A percentile compares a stretch with the other conserved stretches of the same genome.
phyloP scores from a whole-genome alignment of 2,888 invertebrate species.

The Smittia aterrima region DNA sequence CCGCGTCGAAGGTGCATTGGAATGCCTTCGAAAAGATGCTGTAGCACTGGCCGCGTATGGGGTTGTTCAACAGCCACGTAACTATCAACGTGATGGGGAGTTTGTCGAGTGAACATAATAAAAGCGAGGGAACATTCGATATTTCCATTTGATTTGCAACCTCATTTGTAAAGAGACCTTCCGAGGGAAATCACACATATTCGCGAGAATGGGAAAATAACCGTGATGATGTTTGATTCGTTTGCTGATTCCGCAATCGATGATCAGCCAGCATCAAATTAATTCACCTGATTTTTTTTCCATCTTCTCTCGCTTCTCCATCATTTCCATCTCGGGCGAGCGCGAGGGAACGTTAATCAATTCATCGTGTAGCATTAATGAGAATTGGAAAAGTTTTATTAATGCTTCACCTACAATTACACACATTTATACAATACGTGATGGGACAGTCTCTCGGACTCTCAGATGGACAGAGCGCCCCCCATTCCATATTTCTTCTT shows the following conservation, averaged over 20 bases:
- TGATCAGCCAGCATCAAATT: slow-evolving; percentile 38
- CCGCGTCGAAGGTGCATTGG: slow-evolving; percentile 29
- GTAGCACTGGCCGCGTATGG: not conserved
- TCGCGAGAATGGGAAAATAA: slow-evolving; percentile 22
- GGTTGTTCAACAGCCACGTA: no score
- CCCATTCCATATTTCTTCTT: not conserved
- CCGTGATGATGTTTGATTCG: slow-evolving; percentile 30
- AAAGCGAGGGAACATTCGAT: not conserved
- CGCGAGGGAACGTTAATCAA: slow-evolving; percentile 34
- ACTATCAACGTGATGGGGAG: slow-evolving; percentile 8
- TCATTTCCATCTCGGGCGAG: not conserved
- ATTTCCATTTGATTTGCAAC: no score
- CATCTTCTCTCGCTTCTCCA: not conserved
- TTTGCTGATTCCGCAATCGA: slow-evolving; percentile 24
- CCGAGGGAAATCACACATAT: slow-evolving; percentile 31
- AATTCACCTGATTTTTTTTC: slow-evolving; percentile 38
- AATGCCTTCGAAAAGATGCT: not conserved
- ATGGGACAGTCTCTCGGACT: not conserved
- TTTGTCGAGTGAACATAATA: no score
- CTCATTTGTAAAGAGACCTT: no score
- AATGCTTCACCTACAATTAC: slow-evolving; percentile 38
- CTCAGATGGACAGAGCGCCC: not conserved
- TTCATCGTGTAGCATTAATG: slow-evolving; percentile 36
- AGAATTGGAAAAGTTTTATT: slow-evolving; percentile 24
- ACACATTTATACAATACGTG: slow-evolving; percentile 5